These are phyloP conservation scores for Gymnogyps californianus DNA, from an alignment of 2,113 vertebrate species.

Conservation along the genomic window DNA sequence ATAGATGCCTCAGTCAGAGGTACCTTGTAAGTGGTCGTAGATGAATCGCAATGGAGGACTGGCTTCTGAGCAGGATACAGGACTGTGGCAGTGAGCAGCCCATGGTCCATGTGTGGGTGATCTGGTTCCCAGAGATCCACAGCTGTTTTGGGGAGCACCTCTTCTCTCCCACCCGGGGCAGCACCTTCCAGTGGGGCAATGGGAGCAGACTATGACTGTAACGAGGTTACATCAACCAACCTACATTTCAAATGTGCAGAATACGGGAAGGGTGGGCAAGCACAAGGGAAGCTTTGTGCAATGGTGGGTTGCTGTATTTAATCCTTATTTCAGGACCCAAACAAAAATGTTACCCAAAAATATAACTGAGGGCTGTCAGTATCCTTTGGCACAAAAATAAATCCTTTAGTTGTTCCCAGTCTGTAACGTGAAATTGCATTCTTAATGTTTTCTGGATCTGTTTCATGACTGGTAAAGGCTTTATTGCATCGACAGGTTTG, in stretches of 20 bases:
- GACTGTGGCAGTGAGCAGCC: neutral
- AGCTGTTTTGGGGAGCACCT: neutral
- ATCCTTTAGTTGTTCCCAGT: neutral
- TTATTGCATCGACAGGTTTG: neutral
- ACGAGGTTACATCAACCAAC: neutral
- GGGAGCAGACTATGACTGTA: neutral
- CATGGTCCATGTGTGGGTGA: neutral
- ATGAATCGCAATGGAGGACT: neutral
- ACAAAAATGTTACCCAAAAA: neutral
- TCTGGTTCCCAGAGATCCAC: neutral
- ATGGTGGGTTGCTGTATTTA: neutral
- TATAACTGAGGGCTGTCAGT: neutral
- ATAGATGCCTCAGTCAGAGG: rapidly evolving
- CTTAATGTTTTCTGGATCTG: neutral
- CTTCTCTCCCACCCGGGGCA: neutral
- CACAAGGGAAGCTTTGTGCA: neutral
- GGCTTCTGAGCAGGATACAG: neutral
- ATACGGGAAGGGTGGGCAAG: neutral
- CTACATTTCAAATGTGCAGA: neutral
- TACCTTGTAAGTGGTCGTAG: neutral
- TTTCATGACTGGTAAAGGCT: neutral
- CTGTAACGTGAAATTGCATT: neutral
- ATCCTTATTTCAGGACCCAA: neutral
- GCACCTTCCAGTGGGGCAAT: neutral
- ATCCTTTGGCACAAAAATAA: neutral